These are phyloP conservation scores for Euura lappo DNA, from an alignment of 1,140 invertebrate species.

Conservation along the genomic window DNA sequence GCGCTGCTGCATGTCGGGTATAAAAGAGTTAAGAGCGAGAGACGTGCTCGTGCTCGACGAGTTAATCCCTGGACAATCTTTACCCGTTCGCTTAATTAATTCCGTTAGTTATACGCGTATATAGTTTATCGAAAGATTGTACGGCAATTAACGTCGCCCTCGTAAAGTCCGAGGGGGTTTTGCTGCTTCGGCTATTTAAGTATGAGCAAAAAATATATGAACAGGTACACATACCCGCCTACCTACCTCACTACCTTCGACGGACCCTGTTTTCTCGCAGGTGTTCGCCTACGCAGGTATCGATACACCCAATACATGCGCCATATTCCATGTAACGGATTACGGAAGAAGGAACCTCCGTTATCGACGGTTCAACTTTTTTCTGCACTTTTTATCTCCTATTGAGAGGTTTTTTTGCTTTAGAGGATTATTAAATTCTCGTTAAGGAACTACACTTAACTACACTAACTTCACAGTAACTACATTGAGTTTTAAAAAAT, in stretches of 20 bases:
- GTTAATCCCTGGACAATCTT: neutral
- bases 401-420: no score
- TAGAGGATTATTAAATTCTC: no score
- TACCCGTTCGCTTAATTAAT: neutral
- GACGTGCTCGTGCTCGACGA: neutral
- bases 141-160: conserved; percentile 1
- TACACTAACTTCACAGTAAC: no score
- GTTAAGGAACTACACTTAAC: no score
- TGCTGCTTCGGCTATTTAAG: neutral
- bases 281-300: neutral
- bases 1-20: no score
- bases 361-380: no score
- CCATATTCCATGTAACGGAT: no score
- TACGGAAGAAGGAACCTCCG: no score
- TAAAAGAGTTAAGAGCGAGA: neutral
- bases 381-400: no score
- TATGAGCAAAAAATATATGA: neutral
- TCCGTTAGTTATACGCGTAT: neutral
- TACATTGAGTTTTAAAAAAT: no score
- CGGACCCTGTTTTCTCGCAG: neutral
- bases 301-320: no score
- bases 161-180: neutral
- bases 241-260: neutral
- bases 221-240: neutral
- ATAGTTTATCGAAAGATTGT: neutral